phyloP scores from a whole-genome alignment of 2,113 vertebrate species.

The Danio rerio region GRCz12tu NC_133182.1:32534001-32534500 shows the following conservation, averaged over 20 bases:
- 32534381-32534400: slow-evolving; percentile 34
- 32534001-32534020: slow-evolving; percentile 53
- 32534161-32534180: background rate
- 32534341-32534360: slow-evolving; percentile 50
- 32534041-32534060: slow-evolving; percentile 19
- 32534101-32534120: background rate
- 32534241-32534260: slow-evolving; percentile 13
- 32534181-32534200: background rate
- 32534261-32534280: background rate
- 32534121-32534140: background rate
- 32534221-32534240: background rate
- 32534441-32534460: slow-evolving; percentile 32
- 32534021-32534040: slow-evolving; percentile 17
- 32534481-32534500: background rate
- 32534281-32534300: slow-evolving; percentile 24
- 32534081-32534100: slow-evolving; percentile 29
- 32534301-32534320: slow-evolving; percentile 17
- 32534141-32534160: slow-evolving; percentile 29
- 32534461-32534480: slow-evolving; percentile 18
- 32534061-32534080: background rate
- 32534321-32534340: slow-evolving; percentile 27
- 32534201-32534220: background rate
- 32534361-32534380: slow-evolving; percentile 36
- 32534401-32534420: slow-evolving; percentile 56
- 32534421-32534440: slow-evolving; percentile 50